Evolutionary conservation across 1,140 invertebrate genomes (phyloP), one percentile per base, ranked within the genome.

Genomic region (Cyphomyrmex costatus): DNA sequence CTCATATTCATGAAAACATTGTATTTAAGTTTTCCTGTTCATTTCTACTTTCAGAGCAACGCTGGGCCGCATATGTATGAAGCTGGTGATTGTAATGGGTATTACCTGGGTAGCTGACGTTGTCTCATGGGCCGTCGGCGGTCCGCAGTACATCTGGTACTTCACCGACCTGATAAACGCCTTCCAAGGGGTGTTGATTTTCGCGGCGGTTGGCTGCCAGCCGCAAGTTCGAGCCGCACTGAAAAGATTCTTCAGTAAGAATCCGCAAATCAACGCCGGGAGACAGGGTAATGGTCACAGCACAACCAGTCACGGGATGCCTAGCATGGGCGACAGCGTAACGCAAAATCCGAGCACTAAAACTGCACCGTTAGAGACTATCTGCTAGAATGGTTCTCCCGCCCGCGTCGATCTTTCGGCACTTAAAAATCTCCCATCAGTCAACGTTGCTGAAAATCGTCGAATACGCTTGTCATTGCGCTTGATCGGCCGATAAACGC

Each of bases 121-220:
- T 27, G 94, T 98, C 33, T 98, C 97, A 5, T 96, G 96, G 96
- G 92, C 96, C 77, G 96, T 97, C 46, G 97, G 97, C 71, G 97
- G 97, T 0, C 97, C 97, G 0, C 95, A 97, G 86, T 97, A 97
- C 92, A 94, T 97, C 79, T 98, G 97, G 97, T 97, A 97, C 93
- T 94, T 97, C 63, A 97, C 97, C 10, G 98, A 98, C 93, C 92
- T 98, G 85, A 96, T 98, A 92, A 98, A 98, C 94, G 97, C 97
- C 68, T 95, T 98, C 42, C 98, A 98, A 94, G 98, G 98, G 58
- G 96, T 98, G n/a, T 97, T 98, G 92, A 98, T 98, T 77, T 98
- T 98, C 93, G 96, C 98, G 86, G 98, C 98, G 58, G 98, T 98
- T 68, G 97, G 98, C 36, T 98, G 97, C 94, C 98, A 98, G 95